Base-by-base conservation (phyloP, 2,113 vertebrate genomes). In the Scatophagus argus region DNA sequence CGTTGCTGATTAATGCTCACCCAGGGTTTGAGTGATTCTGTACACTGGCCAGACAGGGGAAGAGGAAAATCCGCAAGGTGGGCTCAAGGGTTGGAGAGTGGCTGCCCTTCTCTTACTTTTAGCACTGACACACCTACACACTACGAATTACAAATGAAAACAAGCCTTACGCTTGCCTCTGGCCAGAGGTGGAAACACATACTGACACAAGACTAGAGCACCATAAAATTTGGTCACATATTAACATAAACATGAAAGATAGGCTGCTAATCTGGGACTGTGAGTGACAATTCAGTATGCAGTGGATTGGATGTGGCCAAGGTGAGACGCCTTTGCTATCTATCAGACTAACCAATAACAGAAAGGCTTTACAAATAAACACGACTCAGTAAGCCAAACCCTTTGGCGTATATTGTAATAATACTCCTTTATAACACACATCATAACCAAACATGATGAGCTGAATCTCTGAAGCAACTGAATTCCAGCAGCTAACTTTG, bases 241-340 rank as follows among this genome's bases (percentile, higher is more conserved):
- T 88, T 83, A 77, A 87, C 54, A 82, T 58, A 67, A 73, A 79
- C 68, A 82, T 82, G 54, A 82, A 82, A 74, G 34, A 36, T 38
- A 34, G 27, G 21, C 58, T 47, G 63, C 49, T 77, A 71, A 76
- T 88, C 66, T 85, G 66, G 65, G 64, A 63, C 70, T 55, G 14
- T 59, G 23, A 76, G 61, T 32, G 23, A 69, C 23, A 67, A 49
- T 23, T 56, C 32, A 31, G 27, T 7, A 13, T 49, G 23, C 11
- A 62, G 52, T 10, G 38, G 51, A 36, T n/a, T 74, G 60, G 25
- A 47, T 47, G 8, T 25, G 32, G 41, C 16, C 19, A 34, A 51
- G 19, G 17, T n/a, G 54, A 27, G 38, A 59, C 8, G n/a, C 29
- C 31, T 70, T 56, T 69, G 41, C 19, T 38, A 49, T 66, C 52